phyloP scores from a whole-genome alignment of 2,888 invertebrate species.

The Drosophila emarginata region DNA sequence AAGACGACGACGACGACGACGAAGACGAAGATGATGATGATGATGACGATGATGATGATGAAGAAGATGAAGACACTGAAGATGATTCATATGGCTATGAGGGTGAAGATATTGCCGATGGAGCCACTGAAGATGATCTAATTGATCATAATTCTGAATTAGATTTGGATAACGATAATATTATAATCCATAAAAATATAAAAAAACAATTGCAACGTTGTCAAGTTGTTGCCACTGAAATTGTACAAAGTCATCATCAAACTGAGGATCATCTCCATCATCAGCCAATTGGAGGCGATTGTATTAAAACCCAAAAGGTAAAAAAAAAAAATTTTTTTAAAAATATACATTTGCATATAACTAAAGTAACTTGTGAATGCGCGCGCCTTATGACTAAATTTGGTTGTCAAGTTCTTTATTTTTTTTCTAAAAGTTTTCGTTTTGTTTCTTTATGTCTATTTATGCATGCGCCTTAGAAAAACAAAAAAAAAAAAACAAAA shows the following conservation, averaged over 20 bases:
- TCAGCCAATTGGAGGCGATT: constrained; percentile 69
- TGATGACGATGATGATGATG: constrained; percentile 76
- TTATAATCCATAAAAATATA: constrained; percentile 32
- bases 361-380: too few species aligned
- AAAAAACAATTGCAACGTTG: constrained; percentile 62
- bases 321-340: constrained; percentile 19
- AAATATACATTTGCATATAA: constrained; percentile 34
- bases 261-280: constrained; percentile 41
- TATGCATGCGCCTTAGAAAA: constrained; percentile 47
- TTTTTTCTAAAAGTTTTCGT: constrained; percentile 24
- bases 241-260: constrained; percentile 31
- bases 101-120: constrained; percentile 50
- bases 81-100: constrained; percentile 69
- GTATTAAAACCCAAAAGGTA: constrained; percentile 78
- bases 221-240: constrained; percentile 55
- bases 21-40: constrained; percentile 46
- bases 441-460: constrained; percentile 33
- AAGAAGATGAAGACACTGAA: constrained; percentile 47
- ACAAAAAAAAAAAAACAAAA: neutral
- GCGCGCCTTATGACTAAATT: constrained; percentile 42
- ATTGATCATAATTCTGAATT: constrained; percentile 78
- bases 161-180: constrained; percentile 55
- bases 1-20: constrained; percentile 72
- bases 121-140: constrained; percentile 80
- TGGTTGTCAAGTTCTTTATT: constrained; percentile 47